These are phyloP conservation scores for Coccyzus lansbergi DNA, from an alignment of 2,797 vertebrate species.

Conservation along the genomic window DNA sequence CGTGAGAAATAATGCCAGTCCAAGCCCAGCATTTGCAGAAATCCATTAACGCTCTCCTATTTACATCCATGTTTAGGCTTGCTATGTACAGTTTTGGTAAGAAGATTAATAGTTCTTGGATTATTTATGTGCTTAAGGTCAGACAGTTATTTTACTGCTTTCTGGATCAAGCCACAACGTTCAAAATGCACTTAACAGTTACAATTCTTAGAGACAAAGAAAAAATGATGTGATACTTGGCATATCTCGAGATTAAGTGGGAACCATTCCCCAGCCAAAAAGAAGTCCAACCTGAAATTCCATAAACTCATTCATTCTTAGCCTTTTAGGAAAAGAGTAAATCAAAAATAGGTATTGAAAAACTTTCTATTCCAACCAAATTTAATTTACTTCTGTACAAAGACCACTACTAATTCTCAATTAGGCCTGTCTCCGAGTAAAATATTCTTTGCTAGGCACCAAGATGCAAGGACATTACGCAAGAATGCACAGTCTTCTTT, in stretches of 20 bases:
- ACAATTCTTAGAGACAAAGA: neutral
- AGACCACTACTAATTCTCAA: neutral
- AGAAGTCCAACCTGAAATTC: neutral
- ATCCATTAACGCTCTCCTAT: neutral
- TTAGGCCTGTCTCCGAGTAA: neutral
- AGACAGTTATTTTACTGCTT: neutral
- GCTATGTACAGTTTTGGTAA: neutral
- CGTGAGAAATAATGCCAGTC: neutral
- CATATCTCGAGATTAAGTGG: neutral
- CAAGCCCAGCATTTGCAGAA: neutral
- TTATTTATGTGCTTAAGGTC: neutral
- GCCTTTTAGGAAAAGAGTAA: neutral
- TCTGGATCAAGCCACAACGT: neutral
- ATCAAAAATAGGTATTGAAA: neutral
- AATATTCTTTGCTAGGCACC: neutral
- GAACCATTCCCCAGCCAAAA: neutral
- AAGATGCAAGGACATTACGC: neutral
- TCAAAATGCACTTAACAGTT: neutral
- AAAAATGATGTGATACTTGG: neutral
- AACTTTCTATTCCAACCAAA: neutral
- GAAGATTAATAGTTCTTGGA: neutral
- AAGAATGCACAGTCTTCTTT: neutral
- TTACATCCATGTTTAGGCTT: neutral
- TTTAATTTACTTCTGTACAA: neutral
- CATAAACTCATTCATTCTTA: neutral